Percentiles rank a stretch among this genome's conserved stretches.
These are phyloP conservation scores for Nomada fucata DNA, from an alignment of 2,888 invertebrate species.

Conservation along the genomic window DNA sequence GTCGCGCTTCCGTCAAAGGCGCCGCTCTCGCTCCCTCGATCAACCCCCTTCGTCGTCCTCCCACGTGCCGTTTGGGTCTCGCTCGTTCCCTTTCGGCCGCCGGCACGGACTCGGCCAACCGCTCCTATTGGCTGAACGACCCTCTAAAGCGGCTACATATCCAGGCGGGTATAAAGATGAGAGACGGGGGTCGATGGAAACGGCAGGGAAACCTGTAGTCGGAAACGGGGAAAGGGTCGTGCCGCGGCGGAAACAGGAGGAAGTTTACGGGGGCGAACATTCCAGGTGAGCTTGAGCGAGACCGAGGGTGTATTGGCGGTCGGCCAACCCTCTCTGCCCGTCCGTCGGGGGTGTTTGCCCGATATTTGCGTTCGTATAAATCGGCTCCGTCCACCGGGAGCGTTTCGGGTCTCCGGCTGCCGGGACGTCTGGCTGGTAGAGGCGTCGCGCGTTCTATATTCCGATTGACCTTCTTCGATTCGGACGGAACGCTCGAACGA, in stretches of 20 bases:
- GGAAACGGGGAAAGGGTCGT: background rate
- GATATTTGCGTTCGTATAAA: slow-evolving; percentile 72
- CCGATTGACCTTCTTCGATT: too few relatives aligned
- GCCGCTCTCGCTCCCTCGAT: slow-evolving; percentile 32
- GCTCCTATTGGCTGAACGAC: slow-evolving; percentile 71
- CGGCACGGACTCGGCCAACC: slow-evolving; percentile 69
- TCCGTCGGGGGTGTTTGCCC: slow-evolving; percentile 64
- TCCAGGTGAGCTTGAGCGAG: slow-evolving; percentile 71
- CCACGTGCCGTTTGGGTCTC: slow-evolving; percentile 58
- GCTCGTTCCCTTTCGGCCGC: slow-evolving; percentile 50
- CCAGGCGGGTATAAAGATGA: slow-evolving; percentile 59
- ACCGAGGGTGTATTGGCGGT: slow-evolving; percentile 68
- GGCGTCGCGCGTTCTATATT: too few relatives aligned
- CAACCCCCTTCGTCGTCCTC: slow-evolving; percentile 26
- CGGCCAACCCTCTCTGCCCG: slow-evolving; percentile 64
- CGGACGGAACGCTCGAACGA: too few relatives aligned
- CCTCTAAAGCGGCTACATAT: slow-evolving; percentile 60
- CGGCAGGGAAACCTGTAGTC: background rate
- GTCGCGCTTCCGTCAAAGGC: background rate
- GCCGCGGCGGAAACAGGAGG: slow-evolving; percentile 48
- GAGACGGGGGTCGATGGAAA: slow-evolving; percentile 48
- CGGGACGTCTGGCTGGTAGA: slow-evolving; percentile 17
- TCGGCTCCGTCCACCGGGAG: slow-evolving; percentile 38
- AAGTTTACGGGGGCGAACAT: slow-evolving; percentile 65
- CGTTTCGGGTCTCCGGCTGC: slow-evolving; percentile 20